Base-by-base conservation (phyloP, 2,797 vertebrate species). In the Schizopygopsis pylzovi region DNA sequence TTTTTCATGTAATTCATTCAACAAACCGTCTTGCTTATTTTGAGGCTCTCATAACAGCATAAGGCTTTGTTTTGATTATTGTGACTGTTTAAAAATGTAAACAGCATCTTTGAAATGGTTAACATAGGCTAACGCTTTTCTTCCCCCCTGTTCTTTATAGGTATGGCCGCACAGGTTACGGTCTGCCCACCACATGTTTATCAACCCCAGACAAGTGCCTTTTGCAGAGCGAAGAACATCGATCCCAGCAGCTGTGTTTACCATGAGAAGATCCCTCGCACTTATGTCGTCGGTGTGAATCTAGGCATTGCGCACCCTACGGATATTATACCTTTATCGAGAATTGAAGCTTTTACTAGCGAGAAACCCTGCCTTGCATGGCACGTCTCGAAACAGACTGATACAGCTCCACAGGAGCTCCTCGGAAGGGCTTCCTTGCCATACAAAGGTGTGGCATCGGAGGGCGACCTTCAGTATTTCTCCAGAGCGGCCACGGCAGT, bases 201-300 rank as follows among this genome's bases (percentile, higher is more conserved):
- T 98, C 97, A 98, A 97, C 96, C 96, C 95, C 97, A 98, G 95
- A 97, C 96, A 97, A 99, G 98, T 99, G 98, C 98, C 98, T 99
- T 99, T 95, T 97, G 95, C 95, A 96, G 95, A 90, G 96, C 95
- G 93, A 97, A 98, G 96, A 97, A 98, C 96, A 95, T 95, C 93
- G 94, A 97, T 95, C 95, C 96, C 96, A 96, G 96, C 94, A 95
- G 95, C 95, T 97, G 95, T 85, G 95, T 96, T 92, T 98, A 97
- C 95, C 96, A 97, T 90, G 96, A 97, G 90, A 95, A 95, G 95
- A 95, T 92, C 90, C 95, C 94, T 0, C 94, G 95, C 93, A 97
- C 96, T 86, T 97, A 96, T 81, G 95, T 98, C 95, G 97, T 97
- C 61, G 97, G 96, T 94, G 96, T 97, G 93, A 96, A 97, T 94